Conservation (phyloP, 2,113 vertebrate species). For the Megaptera novaeangliae region DNA sequence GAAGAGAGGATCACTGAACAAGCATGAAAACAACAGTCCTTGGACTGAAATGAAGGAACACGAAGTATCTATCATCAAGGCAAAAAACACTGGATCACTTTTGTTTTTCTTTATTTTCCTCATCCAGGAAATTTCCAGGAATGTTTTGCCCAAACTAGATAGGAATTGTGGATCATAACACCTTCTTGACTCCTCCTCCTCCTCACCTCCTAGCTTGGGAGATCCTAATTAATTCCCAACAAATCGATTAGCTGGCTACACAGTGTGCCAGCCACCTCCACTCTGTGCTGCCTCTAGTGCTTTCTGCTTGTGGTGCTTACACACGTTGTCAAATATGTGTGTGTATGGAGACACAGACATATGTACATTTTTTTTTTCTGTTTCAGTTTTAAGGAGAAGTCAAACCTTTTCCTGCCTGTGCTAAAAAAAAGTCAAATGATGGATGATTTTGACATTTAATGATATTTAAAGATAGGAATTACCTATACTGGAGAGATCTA, state of each 20-base stretch:
- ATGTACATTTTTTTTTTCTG: neutral
- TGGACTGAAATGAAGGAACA: neutral
- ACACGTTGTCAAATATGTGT: neutral
- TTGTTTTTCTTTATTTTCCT: neutral
- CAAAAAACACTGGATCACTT: neutral
- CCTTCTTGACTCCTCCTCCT: neutral
- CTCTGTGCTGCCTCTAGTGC: neutral
- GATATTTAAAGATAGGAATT: neutral
- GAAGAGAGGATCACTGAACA: neutral
- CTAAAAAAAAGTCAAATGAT: neutral
- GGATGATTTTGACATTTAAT: neutral
- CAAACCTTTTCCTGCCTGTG: neutral
- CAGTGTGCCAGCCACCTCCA: neutral
- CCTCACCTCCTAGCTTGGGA: neutral
- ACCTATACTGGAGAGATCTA: neutral
- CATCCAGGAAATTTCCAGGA: neutral
- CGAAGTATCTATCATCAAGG: neutral
- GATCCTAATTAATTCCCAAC: neutral
- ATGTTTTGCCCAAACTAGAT: neutral
- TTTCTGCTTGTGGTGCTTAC: neutral
- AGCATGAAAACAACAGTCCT: neutral
- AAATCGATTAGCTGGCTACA: neutral
- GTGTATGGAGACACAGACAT: neutral
- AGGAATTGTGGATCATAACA: neutral
- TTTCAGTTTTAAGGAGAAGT: constrained; percentile 3